Evolutionary conservation across 2,113 vertebrate species (phyloP), one percentile per base, ranked within the genome.

Genomic region (Desmodus rotundus): DNA sequence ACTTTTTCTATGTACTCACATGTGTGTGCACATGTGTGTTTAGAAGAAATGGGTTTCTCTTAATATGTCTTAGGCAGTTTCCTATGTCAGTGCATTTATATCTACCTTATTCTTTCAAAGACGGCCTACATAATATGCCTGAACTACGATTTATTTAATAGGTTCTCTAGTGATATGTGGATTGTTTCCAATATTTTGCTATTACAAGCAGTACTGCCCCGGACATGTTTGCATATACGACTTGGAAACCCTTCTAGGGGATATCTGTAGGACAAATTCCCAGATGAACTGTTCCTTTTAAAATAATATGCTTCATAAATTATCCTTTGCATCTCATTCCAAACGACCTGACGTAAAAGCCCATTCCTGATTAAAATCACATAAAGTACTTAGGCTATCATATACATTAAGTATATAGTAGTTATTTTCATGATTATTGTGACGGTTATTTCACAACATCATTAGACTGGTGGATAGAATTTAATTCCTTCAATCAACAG

Each of bases 31-130:
- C 16, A 6, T 15, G 5, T 52, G 5, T 86, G 33, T 77, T 50
- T 88, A 87, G 73, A 43, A 96, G 50, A 96, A 96, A 90, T 58
- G 81, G 31, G 36, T 92, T 88, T 97, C 72, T 50, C 74, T 96
- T 50, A 91, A 41, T 81, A 77, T 91, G 20, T 74, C 73, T 87
- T 91, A 20, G 47, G n/a, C 28, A 52, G 77, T 97, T 95, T 87
- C 89, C 70, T n/a, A 52, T 54, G 54, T 87, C 61, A 83, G 61
- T 83, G 80, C 9, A 20, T 93, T 67, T 88, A 92, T 38, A 84
- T 50, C 61, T 86, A 74, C 50, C 36, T 83, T 87, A 80, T 93
- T 95, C 74, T 92, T 78, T 95, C 65, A 95, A 95, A 92, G 73
- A 2, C 85, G 85, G 52, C 82, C 38, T 81, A 50, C 36, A 43